These are phyloP conservation scores for Diorhabda carinulata DNA, from an alignment of 1,140 invertebrate genomes.

Conservation along the genomic window DNA sequence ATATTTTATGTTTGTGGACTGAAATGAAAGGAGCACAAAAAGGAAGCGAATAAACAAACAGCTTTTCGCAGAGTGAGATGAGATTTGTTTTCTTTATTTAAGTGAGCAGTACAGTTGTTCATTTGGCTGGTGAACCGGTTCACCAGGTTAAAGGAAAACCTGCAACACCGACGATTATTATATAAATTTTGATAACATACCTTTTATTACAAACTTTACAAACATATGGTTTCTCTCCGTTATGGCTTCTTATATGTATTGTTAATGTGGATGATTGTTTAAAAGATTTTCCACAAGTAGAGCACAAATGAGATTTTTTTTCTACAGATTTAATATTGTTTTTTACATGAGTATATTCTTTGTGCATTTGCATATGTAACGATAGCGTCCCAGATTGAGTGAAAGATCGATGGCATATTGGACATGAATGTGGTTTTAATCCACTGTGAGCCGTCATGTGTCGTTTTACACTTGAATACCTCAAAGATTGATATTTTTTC, in stretches of 20 bases:
- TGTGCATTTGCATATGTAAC: conserved; percentile 48
- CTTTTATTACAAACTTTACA: conserved; percentile 31
- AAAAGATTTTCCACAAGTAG: conserved; percentile 30
- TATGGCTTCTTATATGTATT: conserved; percentile 30
- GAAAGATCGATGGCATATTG: conserved; percentile 55
- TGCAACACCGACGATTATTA: not conserved
- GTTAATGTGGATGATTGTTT: conserved; percentile 27
- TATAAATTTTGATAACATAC: conserved; percentile 21
- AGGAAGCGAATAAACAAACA: no score
- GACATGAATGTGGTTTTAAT: conserved; percentile 65
- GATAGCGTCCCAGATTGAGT: conserved; percentile 55
- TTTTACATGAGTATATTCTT: conserved; percentile 16
- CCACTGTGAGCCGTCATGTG: conserved; percentile 61
- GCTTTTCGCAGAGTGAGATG: no score
- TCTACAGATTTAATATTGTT: conserved; percentile 6
- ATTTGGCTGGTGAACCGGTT: no score
- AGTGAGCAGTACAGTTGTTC: no score
- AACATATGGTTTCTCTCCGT: conserved; percentile 25
- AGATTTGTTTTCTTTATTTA: no score
- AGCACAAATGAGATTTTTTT: conserved; percentile 24
- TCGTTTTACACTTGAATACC: conserved; percentile 34
- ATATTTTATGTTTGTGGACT: no score
- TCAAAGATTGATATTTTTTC: conserved; percentile 9
- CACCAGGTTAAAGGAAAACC: no score
- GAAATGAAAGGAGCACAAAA: no score